Evolutionary conservation across 2,113 vertebrate species (phyloP).

Genomic region (Prunella himalayana): DNA sequence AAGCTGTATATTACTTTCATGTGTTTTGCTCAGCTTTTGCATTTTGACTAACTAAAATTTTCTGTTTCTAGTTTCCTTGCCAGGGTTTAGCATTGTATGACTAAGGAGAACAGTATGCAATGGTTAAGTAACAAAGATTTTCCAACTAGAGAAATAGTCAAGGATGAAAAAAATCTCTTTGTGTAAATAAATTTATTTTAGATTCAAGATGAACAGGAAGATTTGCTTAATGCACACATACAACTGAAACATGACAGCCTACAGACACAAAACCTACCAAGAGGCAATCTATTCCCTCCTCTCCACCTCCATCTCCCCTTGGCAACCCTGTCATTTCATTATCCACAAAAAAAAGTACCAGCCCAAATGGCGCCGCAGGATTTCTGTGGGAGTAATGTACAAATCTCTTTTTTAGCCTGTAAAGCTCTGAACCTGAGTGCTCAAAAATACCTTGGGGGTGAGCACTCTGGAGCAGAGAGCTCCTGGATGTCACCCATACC

Average conservation of each 20-base stretch:
- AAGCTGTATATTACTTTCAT: not conserved
- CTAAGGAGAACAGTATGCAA: not conserved
- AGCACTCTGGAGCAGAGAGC: not conserved
- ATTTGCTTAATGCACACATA: not conserved
- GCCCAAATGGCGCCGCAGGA: not conserved
- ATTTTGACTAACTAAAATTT: not conserved
- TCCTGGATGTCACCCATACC: rapidly evolving
- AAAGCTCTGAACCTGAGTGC: not conserved
- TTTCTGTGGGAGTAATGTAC: not conserved
- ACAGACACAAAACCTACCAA: not conserved
- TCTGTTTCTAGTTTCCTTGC: not conserved
- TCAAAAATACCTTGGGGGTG: not conserved
- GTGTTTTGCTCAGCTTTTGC: not conserved
- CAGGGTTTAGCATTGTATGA: not conserved
- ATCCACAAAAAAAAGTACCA: not conserved
- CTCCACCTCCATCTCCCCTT: not conserved
- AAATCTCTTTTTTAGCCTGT: not conserved
- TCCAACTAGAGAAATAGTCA: not conserved
- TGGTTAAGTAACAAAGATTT: not conserved
- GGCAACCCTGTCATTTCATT: not conserved
- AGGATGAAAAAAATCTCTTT: not conserved
- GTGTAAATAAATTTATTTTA: not conserved
- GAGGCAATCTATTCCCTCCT: not conserved
- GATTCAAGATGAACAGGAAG: not conserved
- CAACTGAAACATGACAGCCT: not conserved